Evolutionary conservation across 2,797 vertebrate genomes (phyloP).

Genomic region (Parotocinclus haroldoi): DNA sequence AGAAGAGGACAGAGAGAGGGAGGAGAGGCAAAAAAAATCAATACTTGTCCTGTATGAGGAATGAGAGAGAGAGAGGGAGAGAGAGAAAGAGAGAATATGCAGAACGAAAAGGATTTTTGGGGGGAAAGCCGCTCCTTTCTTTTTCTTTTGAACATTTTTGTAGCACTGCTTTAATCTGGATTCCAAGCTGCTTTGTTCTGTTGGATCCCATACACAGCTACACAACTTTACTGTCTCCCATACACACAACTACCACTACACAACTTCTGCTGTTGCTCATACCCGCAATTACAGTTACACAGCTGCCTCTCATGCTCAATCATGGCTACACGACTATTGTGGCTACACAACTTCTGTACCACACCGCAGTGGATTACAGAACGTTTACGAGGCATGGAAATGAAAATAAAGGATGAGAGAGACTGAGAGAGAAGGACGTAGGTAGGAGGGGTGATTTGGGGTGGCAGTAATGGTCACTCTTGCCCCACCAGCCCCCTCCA

Average conservation of each 20-base stretch:
- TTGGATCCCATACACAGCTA: not conserved
- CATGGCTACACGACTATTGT: no score
- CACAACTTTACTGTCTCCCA: slow-evolving; percentile 1
- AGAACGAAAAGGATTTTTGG: slow-evolving; percentile 17
- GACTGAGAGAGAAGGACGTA: slow-evolving; percentile 12
- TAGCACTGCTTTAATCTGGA: slow-evolving; percentile 33
- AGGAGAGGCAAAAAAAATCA: slow-evolving; percentile 31
- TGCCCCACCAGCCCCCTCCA: slow-evolving; percentile 45
- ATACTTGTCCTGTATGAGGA: slow-evolving; percentile 44
- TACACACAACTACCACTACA: not conserved
- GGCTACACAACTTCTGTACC: no score
- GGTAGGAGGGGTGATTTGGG: not conserved
- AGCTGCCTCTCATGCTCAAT: no score
- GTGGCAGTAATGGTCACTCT: slow-evolving; percentile 37
- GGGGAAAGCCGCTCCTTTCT: slow-evolving; percentile 11
- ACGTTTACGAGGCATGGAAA: not conserved
- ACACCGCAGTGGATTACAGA: not conserved
- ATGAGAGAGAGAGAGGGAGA: slow-evolving; percentile 17
- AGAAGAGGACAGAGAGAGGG: slow-evolving; percentile 11
- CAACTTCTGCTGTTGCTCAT: no score
- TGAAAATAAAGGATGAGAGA: not conserved
- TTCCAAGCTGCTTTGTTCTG: slow-evolving; percentile 33
- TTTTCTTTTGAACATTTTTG: slow-evolving; percentile 21
- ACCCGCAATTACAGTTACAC: no score
- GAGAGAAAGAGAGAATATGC: slow-evolving; percentile 1